A percentile compares a stretch with the other conserved stretches of the same genome.
Evolutionary conservation across 2,888 invertebrate species (phyloP).

Genomic region (Nemapogon koenigi): DNA sequence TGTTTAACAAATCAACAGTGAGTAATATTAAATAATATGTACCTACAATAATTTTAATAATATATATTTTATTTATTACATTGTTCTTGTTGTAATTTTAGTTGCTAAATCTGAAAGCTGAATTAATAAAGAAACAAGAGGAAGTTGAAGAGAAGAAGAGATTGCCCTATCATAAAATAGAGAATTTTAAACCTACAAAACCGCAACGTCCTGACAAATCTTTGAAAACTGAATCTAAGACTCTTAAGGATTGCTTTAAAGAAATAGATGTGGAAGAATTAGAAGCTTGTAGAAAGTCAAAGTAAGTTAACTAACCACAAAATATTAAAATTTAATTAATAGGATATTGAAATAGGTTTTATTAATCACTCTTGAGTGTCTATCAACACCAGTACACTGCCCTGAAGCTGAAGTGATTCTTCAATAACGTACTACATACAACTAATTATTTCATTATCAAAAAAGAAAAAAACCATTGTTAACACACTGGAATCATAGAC

Average conservation of each 20-base stretch:
- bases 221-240: conserved; percentile 32
- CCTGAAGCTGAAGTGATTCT: too few species aligned
- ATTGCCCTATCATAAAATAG: conserved; percentile 55
- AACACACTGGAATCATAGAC: too few species aligned
- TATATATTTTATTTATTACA: conserved; percentile 5
- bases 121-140: conserved; percentile 84
- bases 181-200: conserved; percentile 49
- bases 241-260: conserved; percentile 39
- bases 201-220: conserved; percentile 42
- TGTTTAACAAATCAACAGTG: conserved; percentile 63
- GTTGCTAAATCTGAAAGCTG: conserved; percentile 87
- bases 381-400: too few species aligned
- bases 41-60: background rate
- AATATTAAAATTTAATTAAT: too few species aligned
- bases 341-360: background rate
- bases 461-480: too few species aligned
- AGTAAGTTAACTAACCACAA: conserved; percentile 30
- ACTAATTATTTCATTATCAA: too few species aligned
- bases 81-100: conserved; percentile 22
- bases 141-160: conserved; percentile 76
- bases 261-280: conserved; percentile 45
- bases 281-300: conserved; percentile 51
- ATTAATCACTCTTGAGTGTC: too few species aligned
- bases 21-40: conserved; percentile 21
- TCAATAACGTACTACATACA: too few species aligned